Base-by-base conservation (phyloP, 2,113 vertebrate genomes). In the Urocitellus parryii region DNA sequence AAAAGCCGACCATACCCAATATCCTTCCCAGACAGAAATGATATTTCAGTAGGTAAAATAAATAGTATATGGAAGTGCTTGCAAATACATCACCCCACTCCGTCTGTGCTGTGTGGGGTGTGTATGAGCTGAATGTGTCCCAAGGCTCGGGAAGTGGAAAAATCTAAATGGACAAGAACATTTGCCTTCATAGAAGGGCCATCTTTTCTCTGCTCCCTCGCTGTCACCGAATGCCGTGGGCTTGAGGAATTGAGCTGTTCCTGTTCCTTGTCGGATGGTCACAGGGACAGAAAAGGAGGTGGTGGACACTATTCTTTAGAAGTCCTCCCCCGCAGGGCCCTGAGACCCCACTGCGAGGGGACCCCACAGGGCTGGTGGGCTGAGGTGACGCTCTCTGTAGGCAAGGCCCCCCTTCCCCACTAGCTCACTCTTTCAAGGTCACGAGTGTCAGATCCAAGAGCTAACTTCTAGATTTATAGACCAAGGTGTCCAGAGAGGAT, bases 11-110 rank as follows among this genome's bases (percentile, higher is more conserved):
- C n/a, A 51, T 70, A 81, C 74, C 87, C 81, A 86, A 39, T 95
- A 77, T 91, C 53, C 96, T 97, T 98, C 79, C 86, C 68, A 95
- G 96, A 63, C 79, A 97, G 95, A 98, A 98, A 93, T 91, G 80
- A 78, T 76, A 87, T 2, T 27, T 94, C 96, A 72, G 82, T 87
- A 96, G 74, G 85, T 95, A 92, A 97, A 97, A 97, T 91, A 90
- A 95, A 90, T 73, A 91, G 63, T 88, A 45, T 77, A 20, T 4
- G 48, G 90, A 91, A 93, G 74, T 82, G 22, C 12, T 37, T n/a
- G 29, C 2, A 87, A 73, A 97, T 97, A 16, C 37, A 37, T 97
- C 96, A 95, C 77, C 0, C 29, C 0, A 16, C 63, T 29, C 10
- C 65, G 97, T 97, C 42, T 86, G 25, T 82, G 4, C 90, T 77